These are phyloP conservation scores for Albula goreensis DNA, from an alignment of 2,113 vertebrate genomes.

Conservation along the genomic window DNA sequence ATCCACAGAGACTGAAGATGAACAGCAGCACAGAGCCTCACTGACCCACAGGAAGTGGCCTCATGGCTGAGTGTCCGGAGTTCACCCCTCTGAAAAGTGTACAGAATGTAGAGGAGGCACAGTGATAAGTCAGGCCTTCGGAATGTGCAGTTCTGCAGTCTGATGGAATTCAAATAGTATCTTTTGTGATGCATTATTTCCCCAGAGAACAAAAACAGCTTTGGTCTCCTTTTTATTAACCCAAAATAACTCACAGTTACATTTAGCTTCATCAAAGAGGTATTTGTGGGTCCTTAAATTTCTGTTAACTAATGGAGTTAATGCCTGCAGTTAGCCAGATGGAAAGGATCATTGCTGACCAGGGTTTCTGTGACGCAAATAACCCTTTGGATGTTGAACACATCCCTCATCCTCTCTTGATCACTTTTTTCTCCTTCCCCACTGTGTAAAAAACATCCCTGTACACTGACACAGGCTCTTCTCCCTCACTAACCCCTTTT, in stretches of 20 bases:
- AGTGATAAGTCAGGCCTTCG: not conserved
- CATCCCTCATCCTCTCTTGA: not conserved
- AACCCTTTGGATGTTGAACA: constrained; percentile 9
- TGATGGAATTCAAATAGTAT: not conserved
- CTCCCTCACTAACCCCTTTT: not conserved
- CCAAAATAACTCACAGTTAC: constrained; percentile 30
- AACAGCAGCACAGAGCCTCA: not conserved
- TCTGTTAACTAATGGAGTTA: constrained; percentile 15
- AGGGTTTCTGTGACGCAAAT: not conserved
- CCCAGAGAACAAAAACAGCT: not conserved
- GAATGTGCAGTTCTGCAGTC: not conserved
- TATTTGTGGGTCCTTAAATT: constrained; percentile 27
- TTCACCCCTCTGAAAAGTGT: not conserved
- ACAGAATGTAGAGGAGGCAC: not conserved
- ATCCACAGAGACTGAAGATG: not conserved
- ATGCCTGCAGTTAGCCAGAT: constrained; percentile 22
- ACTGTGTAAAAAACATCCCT: too few species aligned
- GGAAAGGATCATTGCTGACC: constrained; percentile 12
- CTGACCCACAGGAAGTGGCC: not conserved
- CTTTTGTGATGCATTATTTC: not conserved
- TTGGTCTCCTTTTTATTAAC: constrained; percentile 23
- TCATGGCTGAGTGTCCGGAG: not conserved
- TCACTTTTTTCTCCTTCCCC: too few species aligned
- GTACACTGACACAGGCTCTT: not conserved
- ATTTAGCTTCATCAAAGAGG: constrained; percentile 23